A percentile compares a stretch with the other conserved stretches of the same genome.
Conservation (phyloP, 2,888 invertebrate species). For the Dryocosmus kuriphilus region DNA sequence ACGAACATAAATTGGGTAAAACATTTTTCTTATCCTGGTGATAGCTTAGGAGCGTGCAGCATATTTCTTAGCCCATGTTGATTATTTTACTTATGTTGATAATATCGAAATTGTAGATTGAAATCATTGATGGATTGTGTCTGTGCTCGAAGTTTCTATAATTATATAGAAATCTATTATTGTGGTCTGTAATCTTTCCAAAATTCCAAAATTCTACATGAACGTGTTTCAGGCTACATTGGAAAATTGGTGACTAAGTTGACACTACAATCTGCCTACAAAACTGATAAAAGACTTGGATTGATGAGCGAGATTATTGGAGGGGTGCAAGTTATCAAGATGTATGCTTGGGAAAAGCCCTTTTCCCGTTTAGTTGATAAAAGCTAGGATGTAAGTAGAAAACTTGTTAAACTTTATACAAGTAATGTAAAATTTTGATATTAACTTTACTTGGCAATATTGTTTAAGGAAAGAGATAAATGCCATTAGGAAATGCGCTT, state of each 20-base stretch:
- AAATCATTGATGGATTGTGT: too few relatives aligned
- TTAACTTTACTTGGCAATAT: not conserved
- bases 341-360: conserved; percentile 92
- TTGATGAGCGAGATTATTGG: conserved; percentile 94
- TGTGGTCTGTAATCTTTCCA: too few relatives aligned
- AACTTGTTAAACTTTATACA: not conserved
- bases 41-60: too few relatives aligned
- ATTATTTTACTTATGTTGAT: too few relatives aligned
- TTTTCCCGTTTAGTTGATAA: conserved; percentile 83
- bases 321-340: conserved; percentile 92
- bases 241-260: conserved; percentile 74
- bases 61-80: too few relatives aligned
- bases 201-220: too few relatives aligned
- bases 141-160: too few relatives aligned
- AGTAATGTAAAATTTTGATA: not conserved
- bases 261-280: conserved; percentile 85
- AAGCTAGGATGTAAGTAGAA: conserved; percentile 77
- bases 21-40: too few relatives aligned
- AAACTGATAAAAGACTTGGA: conserved; percentile 91
- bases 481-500: conserved; percentile 76
- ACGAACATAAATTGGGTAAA: too few relatives aligned
- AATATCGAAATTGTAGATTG: too few relatives aligned
- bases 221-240: conserved; percentile 61
- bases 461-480: conserved; percentile 77
- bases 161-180: too few relatives aligned